A percentile compares a stretch with the other conserved stretches of the same genome.
Conservation (phyloP, 2,888 invertebrate genomes). For the Dorcus parallelipipedus region DNA sequence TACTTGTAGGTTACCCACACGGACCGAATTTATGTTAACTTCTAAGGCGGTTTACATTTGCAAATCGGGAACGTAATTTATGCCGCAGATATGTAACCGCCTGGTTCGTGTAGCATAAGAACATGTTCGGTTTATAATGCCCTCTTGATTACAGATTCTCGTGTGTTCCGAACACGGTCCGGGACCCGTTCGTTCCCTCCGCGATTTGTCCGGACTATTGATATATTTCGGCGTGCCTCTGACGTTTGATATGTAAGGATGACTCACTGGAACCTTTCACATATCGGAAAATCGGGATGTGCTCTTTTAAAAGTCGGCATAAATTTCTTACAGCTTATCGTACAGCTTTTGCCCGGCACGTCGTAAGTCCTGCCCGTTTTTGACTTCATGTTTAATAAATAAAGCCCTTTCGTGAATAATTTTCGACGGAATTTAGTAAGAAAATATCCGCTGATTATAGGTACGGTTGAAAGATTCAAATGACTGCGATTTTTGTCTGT, state of each 20-base stretch:
- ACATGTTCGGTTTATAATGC: slow-evolving; percentile 17
- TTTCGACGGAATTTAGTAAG: neutral
- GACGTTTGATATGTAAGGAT: slow-evolving; percentile 41
- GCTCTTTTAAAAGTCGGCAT: slow-evolving; percentile 25
- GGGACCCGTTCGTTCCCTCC: slow-evolving; percentile 8
- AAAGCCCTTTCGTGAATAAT: no score
- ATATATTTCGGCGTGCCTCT: slow-evolving; percentile 37
- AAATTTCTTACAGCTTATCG: slow-evolving; percentile 27
- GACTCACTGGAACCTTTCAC: slow-evolving; percentile 31
- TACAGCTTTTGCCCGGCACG: slow-evolving; percentile 18
- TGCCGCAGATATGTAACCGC: slow-evolving; percentile 13
- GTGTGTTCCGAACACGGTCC: slow-evolving; percentile 6
- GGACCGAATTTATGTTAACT: slow-evolving; percentile 15
- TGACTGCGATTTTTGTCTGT: slow-evolving; percentile 35
- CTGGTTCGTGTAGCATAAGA: slow-evolving; percentile 12
- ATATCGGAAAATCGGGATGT: slow-evolving; percentile 16
- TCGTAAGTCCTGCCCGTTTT: no score
- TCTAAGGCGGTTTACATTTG: slow-evolving; percentile 15
- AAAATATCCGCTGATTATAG: slow-evolving; percentile 27
- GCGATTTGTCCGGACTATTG: slow-evolving; percentile 24
- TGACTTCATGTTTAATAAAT: no score
- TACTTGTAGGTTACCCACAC: slow-evolving; percentile 12
- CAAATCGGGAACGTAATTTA: slow-evolving; percentile 15
- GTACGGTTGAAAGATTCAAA: slow-evolving; percentile 30
- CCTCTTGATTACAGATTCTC: slow-evolving; percentile 14